A percentile compares a stretch with the other conserved stretches of the same genome.
These are phyloP conservation scores for Parazoanthus atlanticus DNA, from an alignment of 92 coral and sea anemone species.

Conservation along the genomic window DNA sequence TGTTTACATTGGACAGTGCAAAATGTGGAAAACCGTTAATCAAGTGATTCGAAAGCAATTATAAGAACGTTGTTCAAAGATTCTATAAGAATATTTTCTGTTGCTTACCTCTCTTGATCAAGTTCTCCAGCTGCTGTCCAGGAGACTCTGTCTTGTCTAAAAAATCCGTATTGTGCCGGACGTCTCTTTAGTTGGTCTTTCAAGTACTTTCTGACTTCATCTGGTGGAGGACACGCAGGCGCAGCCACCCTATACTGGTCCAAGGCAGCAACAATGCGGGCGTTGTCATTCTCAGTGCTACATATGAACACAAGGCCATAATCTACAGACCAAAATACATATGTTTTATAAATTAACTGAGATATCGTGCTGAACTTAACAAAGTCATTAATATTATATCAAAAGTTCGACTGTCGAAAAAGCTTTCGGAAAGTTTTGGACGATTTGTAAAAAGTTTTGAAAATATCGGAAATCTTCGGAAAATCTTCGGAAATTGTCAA, in stretches of 20 bases:
- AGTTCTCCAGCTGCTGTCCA: conserved; percentile 75
- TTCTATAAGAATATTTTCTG: no score
- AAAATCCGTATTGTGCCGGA: conserved; percentile 48
- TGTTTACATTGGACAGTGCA: no score
- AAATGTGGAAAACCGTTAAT: no score
- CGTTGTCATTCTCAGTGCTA: conserved; percentile 81
- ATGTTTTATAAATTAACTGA: background rate
- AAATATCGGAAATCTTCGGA: no score
- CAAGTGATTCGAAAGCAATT: no score
- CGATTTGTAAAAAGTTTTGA: no score
- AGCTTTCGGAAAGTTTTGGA: no score
- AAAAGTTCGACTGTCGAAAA: no score
- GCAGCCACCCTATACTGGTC: conserved; percentile 77
- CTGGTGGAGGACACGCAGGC: conserved; percentile 63
- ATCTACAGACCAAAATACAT: conserved; percentile 43
- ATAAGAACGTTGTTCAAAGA: background rate
- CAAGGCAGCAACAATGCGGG: conserved; percentile 76
- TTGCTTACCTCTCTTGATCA: conserved; percentile 61
- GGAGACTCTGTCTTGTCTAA: conserved; percentile 49
- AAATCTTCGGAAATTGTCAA: no score
- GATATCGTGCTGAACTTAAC: background rate
- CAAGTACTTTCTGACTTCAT: conserved; percentile 52
- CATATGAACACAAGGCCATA: conserved; percentile 73
- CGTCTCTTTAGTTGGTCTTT: conserved; percentile 51
- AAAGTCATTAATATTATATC: no score